Conservation (phyloP, 1,140 invertebrate genomes). For the Drosophila miranda region DNA sequence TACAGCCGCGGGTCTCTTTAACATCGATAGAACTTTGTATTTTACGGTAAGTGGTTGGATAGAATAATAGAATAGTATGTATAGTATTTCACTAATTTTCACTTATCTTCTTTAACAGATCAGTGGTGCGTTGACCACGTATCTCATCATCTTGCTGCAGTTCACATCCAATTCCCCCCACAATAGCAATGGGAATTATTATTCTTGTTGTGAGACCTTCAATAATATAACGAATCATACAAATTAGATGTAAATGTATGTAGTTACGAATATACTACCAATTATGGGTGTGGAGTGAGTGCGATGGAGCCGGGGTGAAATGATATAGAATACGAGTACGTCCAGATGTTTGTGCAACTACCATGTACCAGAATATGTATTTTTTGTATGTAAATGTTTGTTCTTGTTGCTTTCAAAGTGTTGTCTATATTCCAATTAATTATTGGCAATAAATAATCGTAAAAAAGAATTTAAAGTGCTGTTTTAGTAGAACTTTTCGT, state of each 20-base stretch:
- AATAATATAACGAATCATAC: slow-evolving; percentile 61
- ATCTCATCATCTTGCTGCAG: slow-evolving; percentile 79
- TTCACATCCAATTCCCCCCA: slow-evolving; percentile 71
- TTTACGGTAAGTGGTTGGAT: slow-evolving; percentile 63
- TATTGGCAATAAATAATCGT: slow-evolving; percentile 60
- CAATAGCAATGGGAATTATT: slow-evolving; percentile 20
- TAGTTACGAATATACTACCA: background rate
- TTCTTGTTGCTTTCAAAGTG: slow-evolving; percentile 48
- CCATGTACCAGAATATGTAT: slow-evolving; percentile 22
- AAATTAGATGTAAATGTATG: slow-evolving; percentile 29
- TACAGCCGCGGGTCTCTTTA: slow-evolving; percentile 78
- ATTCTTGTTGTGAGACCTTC: slow-evolving; percentile 53
- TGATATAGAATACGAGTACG: slow-evolving; percentile 39
- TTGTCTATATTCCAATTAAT: slow-evolving; percentile 30
- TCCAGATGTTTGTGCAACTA: slow-evolving; percentile 31
- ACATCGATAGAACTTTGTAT: slow-evolving; percentile 78
- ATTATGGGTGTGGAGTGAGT: background rate
- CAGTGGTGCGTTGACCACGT: slow-evolving; percentile 78
- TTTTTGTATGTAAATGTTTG: slow-evolving; percentile 48
- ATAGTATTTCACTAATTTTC: background rate
- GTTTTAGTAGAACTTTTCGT: too few relatives aligned
- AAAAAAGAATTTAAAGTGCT: background rate
- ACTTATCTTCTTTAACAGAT: slow-evolving; percentile 47
- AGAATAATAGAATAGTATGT: too few relatives aligned
- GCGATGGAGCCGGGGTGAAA: slow-evolving; percentile 50